A percentile compares a stretch with the other conserved stretches of the same genome.
phyloP scores from a whole-genome alignment of 2,888 invertebrate genomes.

The Iselma pallidipennis region DNA sequence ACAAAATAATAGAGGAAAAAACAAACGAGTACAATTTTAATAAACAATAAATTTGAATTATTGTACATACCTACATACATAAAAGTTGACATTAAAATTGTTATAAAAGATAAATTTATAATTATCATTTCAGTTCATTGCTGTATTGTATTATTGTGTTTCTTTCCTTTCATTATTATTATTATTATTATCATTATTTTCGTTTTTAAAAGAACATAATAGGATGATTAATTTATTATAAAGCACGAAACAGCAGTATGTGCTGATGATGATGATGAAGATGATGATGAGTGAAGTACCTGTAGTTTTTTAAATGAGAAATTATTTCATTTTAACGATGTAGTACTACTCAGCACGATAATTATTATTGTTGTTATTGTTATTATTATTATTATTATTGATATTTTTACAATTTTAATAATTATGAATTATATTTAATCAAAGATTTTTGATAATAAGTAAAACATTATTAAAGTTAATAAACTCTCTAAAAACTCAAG shows the following conservation, averaged over 20 bases:
- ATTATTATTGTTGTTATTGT: not conserved
- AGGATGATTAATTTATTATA: constrained; percentile 1
- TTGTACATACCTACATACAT: not conserved
- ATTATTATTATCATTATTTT: not conserved
- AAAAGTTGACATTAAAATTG: constrained; percentile 1
- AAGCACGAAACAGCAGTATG: not conserved
- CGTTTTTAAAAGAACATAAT: not conserved
- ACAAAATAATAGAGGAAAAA: too few relatives aligned
- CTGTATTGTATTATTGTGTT: constrained; percentile 3
- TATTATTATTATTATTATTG: not conserved
- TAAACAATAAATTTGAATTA: not conserved
- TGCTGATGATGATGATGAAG: not conserved
- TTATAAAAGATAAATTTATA: constrained; percentile 2
- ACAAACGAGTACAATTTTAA: not conserved
- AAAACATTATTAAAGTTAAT: too few relatives aligned
- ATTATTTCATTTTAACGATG: constrained; percentile 22
- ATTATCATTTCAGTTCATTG: constrained; percentile 1
- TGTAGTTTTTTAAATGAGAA: constrained; percentile 20
- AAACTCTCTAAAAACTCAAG: too few relatives aligned
- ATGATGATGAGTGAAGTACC: not conserved
- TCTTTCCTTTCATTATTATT: not conserved
- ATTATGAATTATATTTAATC: too few relatives aligned
- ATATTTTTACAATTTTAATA: too few relatives aligned
- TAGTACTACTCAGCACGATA: not conserved
- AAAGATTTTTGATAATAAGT: too few relatives aligned